Conservation (phyloP, 2,113 vertebrate genomes). For the Chloebia gouldiae region DNA sequence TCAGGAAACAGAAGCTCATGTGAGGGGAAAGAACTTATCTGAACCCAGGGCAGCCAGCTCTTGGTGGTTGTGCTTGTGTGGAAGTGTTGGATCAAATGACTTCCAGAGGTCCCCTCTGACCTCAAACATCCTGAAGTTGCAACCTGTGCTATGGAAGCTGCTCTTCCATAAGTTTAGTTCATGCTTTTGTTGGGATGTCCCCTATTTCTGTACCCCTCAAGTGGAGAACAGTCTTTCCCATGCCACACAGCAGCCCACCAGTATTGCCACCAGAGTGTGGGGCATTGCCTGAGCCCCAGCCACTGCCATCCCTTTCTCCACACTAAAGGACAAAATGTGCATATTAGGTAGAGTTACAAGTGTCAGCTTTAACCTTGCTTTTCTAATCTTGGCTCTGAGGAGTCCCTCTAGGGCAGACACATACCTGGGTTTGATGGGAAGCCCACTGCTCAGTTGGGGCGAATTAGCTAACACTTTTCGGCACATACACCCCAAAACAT, state of each 20-base stretch:
- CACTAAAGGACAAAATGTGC: accelerated
- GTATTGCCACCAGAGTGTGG: not conserved
- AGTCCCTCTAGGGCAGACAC: not conserved
- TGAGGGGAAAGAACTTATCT: not conserved
- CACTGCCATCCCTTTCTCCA: not conserved
- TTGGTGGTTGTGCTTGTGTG: not conserved
- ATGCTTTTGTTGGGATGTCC: accelerated
- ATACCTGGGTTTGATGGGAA: not conserved
- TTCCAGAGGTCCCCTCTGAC: not conserved
- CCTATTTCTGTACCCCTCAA: not conserved
- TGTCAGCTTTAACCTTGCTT: not conserved
- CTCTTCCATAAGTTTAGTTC: not conserved
- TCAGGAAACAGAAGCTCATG: accelerated
- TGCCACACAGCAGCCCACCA: not conserved
- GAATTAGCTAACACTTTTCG: not conserved
- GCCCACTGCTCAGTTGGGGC: not conserved
- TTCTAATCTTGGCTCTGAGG: not conserved
- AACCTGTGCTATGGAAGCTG: not conserved
- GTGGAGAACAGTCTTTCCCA: not conserved
- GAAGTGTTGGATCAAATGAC: not conserved
- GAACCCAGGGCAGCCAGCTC: accelerated
- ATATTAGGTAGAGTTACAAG: not conserved
- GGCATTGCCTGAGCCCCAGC: not conserved
- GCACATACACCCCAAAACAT: not conserved
- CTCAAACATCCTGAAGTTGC: not conserved